Evolutionary conservation across 2,113 vertebrate species (phyloP).

Genomic region (Lepidothrix coronata): DNA sequence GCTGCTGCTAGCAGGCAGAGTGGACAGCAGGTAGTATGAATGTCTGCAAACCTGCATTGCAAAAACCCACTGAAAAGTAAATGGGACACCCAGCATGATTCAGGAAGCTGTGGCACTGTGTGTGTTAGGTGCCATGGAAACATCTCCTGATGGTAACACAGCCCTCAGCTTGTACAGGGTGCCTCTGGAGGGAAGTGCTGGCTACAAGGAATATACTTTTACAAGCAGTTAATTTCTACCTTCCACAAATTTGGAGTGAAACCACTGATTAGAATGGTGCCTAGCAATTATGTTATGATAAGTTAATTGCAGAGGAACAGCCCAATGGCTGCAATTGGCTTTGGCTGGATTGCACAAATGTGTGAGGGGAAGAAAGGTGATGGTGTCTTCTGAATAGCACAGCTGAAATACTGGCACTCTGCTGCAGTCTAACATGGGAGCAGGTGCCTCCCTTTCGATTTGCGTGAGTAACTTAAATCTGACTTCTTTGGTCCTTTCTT

Average conservation of each 20-base stretch:
- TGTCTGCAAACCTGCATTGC: not conserved
- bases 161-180: not conserved
- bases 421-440: slow-evolving; percentile 68
- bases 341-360: not conserved
- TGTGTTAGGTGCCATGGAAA: slow-evolving; percentile 45
- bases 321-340: not conserved
- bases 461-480: slow-evolving; percentile 75
- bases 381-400: not conserved
- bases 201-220: not conserved
- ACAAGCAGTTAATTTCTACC: not conserved
- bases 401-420: not conserved
- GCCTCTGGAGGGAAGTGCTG: not conserved
- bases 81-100: not conserved
- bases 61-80: not conserved
- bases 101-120: not conserved
- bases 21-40: not conserved
- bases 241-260: not conserved
- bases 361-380: not conserved
- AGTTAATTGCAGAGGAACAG: not conserved
- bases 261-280: not conserved
- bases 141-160: not conserved
- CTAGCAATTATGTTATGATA: not conserved
- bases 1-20: not conserved
- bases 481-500: not conserved
- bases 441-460: slow-evolving; percentile 73